A percentile compares a stretch with the other conserved stretches of the same genome.
Evolutionary conservation across 1,140 invertebrate species (phyloP).

Genomic region (Metaphire vulgaris): DNA sequence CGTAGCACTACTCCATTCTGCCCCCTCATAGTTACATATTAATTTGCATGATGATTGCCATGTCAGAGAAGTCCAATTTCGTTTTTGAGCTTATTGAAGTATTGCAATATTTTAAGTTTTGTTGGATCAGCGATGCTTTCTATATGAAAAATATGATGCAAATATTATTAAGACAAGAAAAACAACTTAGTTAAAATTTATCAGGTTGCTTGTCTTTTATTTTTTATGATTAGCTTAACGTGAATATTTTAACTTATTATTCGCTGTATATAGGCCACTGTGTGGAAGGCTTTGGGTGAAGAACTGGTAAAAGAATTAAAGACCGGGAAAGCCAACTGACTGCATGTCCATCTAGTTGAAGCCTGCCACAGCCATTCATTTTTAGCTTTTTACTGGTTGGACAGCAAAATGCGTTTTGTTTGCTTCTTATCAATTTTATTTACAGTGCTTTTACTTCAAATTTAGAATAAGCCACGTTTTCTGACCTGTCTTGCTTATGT

Average conservation of each 20-base stretch:
- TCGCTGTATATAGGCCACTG: conserved; percentile 33
- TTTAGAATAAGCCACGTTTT: not conserved
- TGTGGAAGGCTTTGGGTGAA: conserved; percentile 37
- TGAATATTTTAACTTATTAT: conserved; percentile 11
- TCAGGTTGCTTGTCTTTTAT: not conserved
- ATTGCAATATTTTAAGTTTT: too few relatives aligned
- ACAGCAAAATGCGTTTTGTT: not conserved
- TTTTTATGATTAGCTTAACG: conserved; percentile 11
- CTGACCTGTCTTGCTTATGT: too few relatives aligned
- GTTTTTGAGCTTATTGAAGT: too few relatives aligned
- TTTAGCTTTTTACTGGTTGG: not conserved
- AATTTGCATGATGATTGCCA: too few relatives aligned
- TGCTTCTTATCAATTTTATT: conserved; percentile 3
- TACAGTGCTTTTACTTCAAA: not conserved
- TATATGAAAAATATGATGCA: too few relatives aligned
- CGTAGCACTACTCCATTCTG: too few relatives aligned
- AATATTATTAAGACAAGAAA: not conserved
- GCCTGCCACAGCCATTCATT: not conserved
- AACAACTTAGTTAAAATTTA: not conserved
- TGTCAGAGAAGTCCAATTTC: too few relatives aligned
- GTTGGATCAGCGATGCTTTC: too few relatives aligned
- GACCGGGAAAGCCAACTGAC: conserved; percentile 20
- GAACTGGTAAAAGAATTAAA: conserved; percentile 33
- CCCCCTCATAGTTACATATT: too few relatives aligned
- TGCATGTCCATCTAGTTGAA: conserved; percentile 57